Conservation (phyloP, 2,888 invertebrate species). For the Monoplex corrugatus region DNA sequence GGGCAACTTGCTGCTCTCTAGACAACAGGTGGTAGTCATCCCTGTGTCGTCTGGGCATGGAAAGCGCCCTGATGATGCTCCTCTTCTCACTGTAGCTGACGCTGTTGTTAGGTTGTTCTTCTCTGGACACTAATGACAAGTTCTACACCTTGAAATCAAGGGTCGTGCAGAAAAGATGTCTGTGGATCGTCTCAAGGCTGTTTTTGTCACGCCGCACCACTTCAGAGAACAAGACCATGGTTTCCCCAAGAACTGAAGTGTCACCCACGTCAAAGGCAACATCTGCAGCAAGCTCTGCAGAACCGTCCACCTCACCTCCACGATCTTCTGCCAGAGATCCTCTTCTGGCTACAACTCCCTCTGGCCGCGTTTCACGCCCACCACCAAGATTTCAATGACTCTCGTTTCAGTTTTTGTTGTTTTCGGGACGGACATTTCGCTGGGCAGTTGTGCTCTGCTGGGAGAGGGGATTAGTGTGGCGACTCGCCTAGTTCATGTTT, state of each 20-base stretch:
- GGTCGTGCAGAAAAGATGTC: constrained; percentile 39
- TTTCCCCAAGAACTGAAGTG: background rate
- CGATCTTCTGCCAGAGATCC: background rate
- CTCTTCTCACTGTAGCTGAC: too few relatives aligned
- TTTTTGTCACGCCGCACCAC: constrained; percentile 2
- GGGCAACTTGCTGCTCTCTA: too few relatives aligned
- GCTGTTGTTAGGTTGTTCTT: too few relatives aligned
- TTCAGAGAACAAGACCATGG: constrained; percentile 2
- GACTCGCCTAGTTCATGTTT: too few relatives aligned
- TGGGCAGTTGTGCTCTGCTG: background rate
- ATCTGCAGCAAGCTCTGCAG: background rate
- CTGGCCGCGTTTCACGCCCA: background rate
- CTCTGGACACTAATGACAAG: too few relatives aligned
- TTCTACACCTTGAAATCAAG: constrained; percentile 46
- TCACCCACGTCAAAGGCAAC: background rate
- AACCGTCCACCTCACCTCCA: background rate
- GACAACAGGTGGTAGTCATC: too few relatives aligned
- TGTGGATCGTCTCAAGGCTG: constrained; percentile 46
- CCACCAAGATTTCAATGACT: constrained; percentile 15
- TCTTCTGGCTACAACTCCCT: background rate
- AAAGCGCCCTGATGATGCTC: too few relatives aligned
- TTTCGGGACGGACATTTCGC: background rate
- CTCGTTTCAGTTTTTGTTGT: constrained; percentile 3
- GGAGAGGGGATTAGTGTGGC: background rate
- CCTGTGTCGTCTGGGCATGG: too few relatives aligned